phyloP scores from a whole-genome alignment of 1,140 invertebrate species.

The Pantala flavescens region DNA sequence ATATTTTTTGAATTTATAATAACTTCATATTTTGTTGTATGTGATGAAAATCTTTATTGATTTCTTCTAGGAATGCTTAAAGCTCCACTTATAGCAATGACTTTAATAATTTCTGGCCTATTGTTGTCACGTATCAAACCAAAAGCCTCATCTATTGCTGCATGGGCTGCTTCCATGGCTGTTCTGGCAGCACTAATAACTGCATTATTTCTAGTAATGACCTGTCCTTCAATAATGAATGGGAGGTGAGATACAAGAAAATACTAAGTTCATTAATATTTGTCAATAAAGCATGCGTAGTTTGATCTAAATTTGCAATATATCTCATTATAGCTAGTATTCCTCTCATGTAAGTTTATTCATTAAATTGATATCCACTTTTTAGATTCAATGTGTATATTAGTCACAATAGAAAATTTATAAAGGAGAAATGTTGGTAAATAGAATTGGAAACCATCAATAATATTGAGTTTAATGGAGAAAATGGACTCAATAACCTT shows the following conservation, averaged over 20 bases:
- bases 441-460: no score
- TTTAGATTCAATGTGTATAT: no score
- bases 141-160: not conserved
- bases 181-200: not conserved
- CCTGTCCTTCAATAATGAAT: not conserved
- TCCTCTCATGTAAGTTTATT: no score
- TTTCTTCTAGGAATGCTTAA: not conserved
- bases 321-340: no score
- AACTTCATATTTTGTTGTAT: no score
- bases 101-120: not conserved
- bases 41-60: no score
- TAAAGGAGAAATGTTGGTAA: no score
- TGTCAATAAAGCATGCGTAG: not conserved
- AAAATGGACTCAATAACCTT: no score
- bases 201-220: not conserved
- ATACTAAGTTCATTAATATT: not conserved
- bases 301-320: not conserved
- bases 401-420: no score
- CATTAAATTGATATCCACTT: no score
- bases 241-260: not conserved
- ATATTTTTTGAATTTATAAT: no score
- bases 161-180: not conserved
- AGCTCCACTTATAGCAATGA: not conserved
- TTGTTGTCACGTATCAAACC: not conserved
- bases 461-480: no score